These are phyloP conservation scores for Nyctalus aviator DNA, from an alignment of 2,797 vertebrate genomes.

Conservation along the genomic window DNA sequence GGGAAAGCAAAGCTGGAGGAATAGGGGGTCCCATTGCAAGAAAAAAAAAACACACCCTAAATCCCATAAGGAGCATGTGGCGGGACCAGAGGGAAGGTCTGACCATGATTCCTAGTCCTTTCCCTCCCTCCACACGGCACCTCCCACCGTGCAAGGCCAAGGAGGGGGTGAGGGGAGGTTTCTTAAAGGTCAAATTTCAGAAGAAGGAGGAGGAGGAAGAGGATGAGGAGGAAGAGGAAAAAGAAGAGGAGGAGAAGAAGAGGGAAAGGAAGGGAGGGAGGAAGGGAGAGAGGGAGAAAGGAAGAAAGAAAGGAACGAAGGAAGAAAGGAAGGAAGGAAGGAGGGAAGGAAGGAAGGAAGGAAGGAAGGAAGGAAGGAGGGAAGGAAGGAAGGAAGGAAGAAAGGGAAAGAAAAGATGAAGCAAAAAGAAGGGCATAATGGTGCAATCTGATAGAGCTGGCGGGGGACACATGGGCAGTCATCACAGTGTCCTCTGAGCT, in stretches of 20 bases:
- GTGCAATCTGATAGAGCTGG: background rate
- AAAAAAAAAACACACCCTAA: background rate
- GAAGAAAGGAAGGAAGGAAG: too few relatives aligned
- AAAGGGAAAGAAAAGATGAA: background rate
- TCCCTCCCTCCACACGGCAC: background rate
- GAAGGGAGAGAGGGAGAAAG: too few relatives aligned
- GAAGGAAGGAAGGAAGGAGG: too few relatives aligned
- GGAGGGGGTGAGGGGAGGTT: background rate
- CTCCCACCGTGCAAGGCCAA: background rate
- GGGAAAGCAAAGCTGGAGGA: background rate
- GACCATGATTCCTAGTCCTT: background rate
- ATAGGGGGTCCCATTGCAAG: fast-evolving
- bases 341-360: too few relatives aligned
- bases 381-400: too few relatives aligned
- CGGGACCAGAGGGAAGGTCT: too few relatives aligned
- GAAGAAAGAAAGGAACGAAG: too few relatives aligned
- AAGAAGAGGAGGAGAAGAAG: too few relatives aligned
- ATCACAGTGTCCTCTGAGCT: background rate
- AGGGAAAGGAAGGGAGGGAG: too few relatives aligned
- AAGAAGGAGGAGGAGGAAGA: background rate
- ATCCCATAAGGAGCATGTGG: background rate
- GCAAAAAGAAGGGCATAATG: background rate
- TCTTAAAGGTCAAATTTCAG: background rate
- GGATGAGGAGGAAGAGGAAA: too few relatives aligned
- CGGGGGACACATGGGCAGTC: too few relatives aligned